phyloP scores from a whole-genome alignment of 1,140 invertebrate species.

The Caenorhabditis brenneri region DNA sequence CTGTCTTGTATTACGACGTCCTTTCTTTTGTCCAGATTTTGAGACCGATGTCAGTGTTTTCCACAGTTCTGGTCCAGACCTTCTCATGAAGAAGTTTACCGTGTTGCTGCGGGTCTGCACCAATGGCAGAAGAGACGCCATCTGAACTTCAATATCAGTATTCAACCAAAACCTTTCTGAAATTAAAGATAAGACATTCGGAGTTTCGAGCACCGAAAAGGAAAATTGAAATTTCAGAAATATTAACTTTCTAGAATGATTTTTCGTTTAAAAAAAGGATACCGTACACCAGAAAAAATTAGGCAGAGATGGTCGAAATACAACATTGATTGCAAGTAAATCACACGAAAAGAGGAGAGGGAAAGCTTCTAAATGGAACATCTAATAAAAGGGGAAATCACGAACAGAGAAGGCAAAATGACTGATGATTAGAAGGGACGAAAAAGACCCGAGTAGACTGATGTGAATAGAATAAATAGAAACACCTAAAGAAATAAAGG shows the following conservation, averaged over 20 bases:
- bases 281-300: not conserved
- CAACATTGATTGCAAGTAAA: slow-evolving; percentile 2
- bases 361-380: not conserved
- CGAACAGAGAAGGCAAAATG: not conserved
- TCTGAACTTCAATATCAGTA: too few relatives aligned
- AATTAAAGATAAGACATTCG: not conserved
- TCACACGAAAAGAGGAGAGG: not conserved
- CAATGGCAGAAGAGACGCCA: slow-evolving; percentile 54
- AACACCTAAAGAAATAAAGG: not conserved
- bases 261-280: not conserved
- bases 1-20: slow-evolving; percentile 83
- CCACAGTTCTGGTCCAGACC: slow-evolving; percentile 83
- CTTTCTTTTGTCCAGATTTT: slow-evolving; percentile 91
- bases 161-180: too few relatives aligned
- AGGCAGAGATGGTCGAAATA: not conserved
- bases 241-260: too few relatives aligned
- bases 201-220: not conserved
- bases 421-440: slow-evolving; percentile 17
- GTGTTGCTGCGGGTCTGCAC: slow-evolving; percentile 61
- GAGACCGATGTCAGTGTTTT: slow-evolving; percentile 91
- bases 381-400: not conserved
- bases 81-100: slow-evolving; percentile 65
- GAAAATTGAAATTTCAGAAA: too few relatives aligned
- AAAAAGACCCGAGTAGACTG: not conserved
- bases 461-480: slow-evolving; percentile 14